These are phyloP conservation scores for Hymenopus coronatus DNA, from an alignment of 2,888 invertebrate genomes.

Conservation along the genomic window DNA sequence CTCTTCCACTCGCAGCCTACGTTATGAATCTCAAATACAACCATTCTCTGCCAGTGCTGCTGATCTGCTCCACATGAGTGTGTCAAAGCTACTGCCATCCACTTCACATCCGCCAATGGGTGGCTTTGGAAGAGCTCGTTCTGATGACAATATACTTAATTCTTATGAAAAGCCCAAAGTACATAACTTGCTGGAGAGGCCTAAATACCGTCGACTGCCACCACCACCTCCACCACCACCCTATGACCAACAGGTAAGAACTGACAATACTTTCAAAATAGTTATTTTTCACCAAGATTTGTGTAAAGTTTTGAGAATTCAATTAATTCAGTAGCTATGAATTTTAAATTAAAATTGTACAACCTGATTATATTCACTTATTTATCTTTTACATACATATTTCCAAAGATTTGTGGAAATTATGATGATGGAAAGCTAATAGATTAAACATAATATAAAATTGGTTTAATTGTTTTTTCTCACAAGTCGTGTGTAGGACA, in stretches of 20 bases:
- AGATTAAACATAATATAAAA: too few species aligned
- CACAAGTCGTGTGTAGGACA: too few species aligned
- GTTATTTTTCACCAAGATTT: background rate
- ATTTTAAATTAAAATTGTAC: background rate
- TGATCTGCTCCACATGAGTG: slow-evolving; percentile 3
- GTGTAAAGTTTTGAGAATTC: background rate
- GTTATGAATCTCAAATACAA: slow-evolving; percentile 42
- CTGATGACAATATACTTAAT: slow-evolving; percentile 78
- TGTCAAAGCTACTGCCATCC: slow-evolving; percentile 15
- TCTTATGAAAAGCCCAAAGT: slow-evolving; percentile 52
- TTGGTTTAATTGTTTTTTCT: too few species aligned
- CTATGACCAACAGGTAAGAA: slow-evolving; percentile 45
- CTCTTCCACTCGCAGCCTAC: slow-evolving; percentile 47
- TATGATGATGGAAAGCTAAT: too few species aligned
- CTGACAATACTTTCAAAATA: background rate
- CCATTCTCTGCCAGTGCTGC: slow-evolving; percentile 25
- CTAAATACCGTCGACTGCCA: slow-evolving; percentile 38
- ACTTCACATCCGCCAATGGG: slow-evolving; percentile 22
- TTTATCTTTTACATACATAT: too few species aligned
- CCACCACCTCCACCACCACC: slow-evolving; percentile 56
- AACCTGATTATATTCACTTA: background rate
- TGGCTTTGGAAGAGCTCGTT: slow-evolving; percentile 67
- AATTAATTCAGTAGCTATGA: background rate
- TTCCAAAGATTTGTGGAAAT: too few species aligned
- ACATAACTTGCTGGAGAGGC: slow-evolving; percentile 30